Evolutionary conservation across 2,113 vertebrate species (phyloP).

Genomic region (Peucedramus taeniatus): DNA sequence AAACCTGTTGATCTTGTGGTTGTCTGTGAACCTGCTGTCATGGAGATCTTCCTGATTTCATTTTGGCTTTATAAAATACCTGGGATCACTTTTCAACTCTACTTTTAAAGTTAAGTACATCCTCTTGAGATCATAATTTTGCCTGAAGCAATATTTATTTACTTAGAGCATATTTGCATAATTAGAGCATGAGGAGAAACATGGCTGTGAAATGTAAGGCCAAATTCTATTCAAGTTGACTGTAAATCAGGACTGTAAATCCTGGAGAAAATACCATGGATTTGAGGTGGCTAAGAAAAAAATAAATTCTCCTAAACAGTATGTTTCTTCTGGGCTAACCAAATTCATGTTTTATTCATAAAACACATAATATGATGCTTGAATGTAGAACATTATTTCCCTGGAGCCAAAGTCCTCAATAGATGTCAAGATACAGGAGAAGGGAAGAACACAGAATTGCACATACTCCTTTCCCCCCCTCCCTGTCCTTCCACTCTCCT

Average conservation of each 20-base stretch:
- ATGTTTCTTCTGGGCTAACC: background rate
- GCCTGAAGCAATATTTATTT: background rate
- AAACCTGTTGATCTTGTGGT: background rate
- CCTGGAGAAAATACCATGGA: background rate
- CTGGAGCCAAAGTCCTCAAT: background rate
- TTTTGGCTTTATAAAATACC: background rate
- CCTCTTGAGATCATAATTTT: background rate
- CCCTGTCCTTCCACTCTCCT: accelerated
- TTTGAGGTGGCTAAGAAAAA: background rate
- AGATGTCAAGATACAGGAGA: background rate
- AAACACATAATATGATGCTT: background rate
- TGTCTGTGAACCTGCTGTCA: background rate
- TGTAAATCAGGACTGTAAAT: background rate
- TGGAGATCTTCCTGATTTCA: background rate
- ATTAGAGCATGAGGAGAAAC: background rate
- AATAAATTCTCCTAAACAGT: background rate
- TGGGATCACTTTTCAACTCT: background rate
- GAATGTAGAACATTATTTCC: background rate
- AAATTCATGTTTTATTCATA: constrained; percentile 1
- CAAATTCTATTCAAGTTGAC: background rate
- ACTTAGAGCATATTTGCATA: background rate
- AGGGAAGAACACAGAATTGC: background rate
- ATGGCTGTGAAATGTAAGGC: background rate
- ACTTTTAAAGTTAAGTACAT: background rate
- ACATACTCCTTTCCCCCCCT: accelerated